Evolutionary conservation across 2,113 vertebrate genomes (phyloP).

Genomic region (Lophura nycthemera): DNA sequence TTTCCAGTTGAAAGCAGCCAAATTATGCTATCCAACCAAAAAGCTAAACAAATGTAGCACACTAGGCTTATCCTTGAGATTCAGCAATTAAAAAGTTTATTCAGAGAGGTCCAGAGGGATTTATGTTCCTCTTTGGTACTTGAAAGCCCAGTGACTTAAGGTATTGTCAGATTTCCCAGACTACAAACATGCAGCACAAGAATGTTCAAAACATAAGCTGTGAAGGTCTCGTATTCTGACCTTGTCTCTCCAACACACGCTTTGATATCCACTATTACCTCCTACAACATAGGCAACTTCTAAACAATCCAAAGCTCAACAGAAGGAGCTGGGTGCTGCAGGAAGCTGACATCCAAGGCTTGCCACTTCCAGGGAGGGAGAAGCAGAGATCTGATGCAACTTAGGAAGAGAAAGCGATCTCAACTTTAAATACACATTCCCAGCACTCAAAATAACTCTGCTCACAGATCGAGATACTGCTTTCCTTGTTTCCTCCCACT

Average conservation of each 20-base stretch:
- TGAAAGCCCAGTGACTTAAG: not conserved
- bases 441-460: not conserved
- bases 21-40: not conserved
- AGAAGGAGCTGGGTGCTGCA: not conserved
- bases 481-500: not conserved
- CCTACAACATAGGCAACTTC: not conserved
- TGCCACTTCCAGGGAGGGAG: not conserved
- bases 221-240: not conserved
- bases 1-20: not conserved
- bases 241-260: not conserved
- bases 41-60: not conserved
- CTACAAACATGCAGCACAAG: not conserved
- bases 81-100: not conserved
- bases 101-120: not conserved
- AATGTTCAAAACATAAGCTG: conserved; percentile 5
- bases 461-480: not conserved
- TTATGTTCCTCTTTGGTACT: not conserved
- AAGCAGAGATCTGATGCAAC: not conserved
- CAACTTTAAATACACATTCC: not conserved
- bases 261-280: not conserved
- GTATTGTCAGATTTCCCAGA: not conserved
- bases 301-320: not conserved
- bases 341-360: not conserved
- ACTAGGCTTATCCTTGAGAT: not conserved
- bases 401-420: not conserved